A percentile compares a stretch with the other conserved stretches of the same genome.
These are phyloP conservation scores for Strix occidentalis DNA, from an alignment of 2,797 vertebrate genomes.

Conservation along the genomic window DNA sequence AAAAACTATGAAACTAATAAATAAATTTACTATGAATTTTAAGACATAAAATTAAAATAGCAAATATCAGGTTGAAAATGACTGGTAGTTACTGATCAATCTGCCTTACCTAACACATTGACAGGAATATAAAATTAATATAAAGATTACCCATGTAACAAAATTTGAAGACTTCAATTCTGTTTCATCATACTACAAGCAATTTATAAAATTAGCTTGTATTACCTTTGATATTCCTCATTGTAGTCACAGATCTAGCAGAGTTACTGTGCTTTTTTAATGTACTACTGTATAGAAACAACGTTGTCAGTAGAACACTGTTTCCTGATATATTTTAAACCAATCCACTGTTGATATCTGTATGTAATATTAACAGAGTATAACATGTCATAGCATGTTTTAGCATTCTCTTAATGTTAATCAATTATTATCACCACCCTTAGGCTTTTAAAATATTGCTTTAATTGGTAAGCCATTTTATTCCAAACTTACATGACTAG, in stretches of 20 bases:
- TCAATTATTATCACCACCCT: neutral
- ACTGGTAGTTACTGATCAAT: neutral
- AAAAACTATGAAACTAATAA: neutral
- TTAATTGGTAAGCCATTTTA: neutral
- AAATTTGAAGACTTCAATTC: neutral
- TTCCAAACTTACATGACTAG: neutral
- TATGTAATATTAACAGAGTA: neutral
- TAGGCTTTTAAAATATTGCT: neutral
- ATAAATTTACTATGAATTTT: neutral
- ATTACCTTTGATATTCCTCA: neutral
- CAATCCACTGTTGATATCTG: neutral
- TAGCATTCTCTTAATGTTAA: neutral
- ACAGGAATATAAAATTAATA: neutral
- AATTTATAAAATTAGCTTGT: neutral
- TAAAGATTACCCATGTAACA: neutral
- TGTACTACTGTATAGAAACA: neutral
- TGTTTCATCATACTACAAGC: neutral
- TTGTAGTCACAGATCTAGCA: neutral
- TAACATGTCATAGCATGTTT: neutral
- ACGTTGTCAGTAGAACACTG: accelerated
- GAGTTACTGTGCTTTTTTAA: neutral
- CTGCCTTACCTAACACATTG: neutral
- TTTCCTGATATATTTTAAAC: neutral
- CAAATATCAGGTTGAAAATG: neutral
- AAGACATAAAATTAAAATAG: neutral